Evolutionary conservation across 92 coral and sea anemone genomes (phyloP).

Genomic region (Porites rus): DNA sequence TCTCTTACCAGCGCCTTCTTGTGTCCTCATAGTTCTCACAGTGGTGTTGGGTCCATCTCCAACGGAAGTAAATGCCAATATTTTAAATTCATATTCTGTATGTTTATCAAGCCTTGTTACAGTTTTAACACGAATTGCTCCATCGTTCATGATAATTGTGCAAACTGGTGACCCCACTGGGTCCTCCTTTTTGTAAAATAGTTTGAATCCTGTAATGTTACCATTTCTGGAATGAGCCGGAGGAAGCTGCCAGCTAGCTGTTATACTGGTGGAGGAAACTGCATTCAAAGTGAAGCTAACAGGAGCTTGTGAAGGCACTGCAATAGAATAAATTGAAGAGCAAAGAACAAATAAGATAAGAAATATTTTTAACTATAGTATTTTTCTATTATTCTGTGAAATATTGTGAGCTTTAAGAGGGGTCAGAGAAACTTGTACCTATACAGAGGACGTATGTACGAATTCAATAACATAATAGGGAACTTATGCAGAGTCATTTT

Average conservation of each 20-base stretch:
- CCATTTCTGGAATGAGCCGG: slow-evolving; percentile 17
- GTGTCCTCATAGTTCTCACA: background rate
- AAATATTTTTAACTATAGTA: too few species aligned
- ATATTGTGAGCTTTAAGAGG: too few species aligned
- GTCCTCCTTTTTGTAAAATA: background rate
- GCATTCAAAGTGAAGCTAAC: background rate
- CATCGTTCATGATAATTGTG: background rate
- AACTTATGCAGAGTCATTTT: too few species aligned
- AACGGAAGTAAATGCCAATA: slow-evolving; percentile 6
- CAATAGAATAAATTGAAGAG: too few species aligned
- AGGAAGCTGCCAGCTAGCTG: slow-evolving; percentile 13
- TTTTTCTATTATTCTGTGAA: too few species aligned
- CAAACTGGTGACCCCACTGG: background rate
- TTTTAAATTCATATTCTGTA: slow-evolving; percentile 11
- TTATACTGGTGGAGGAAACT: background rate
- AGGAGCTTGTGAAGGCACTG: slow-evolving; percentile 8
- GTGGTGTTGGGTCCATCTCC: background rate
- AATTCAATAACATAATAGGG: too few species aligned
- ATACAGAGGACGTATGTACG: too few species aligned
- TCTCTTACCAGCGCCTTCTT: too few species aligned
- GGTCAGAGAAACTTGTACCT: too few species aligned
- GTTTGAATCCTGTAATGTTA: background rate
- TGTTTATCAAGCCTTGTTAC: background rate
- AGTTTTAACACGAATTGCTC: background rate
- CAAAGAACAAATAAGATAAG: too few species aligned